These are phyloP conservation scores for Bucco capensis DNA, from an alignment of 2,113 vertebrate genomes.

Conservation along the genomic window DNA sequence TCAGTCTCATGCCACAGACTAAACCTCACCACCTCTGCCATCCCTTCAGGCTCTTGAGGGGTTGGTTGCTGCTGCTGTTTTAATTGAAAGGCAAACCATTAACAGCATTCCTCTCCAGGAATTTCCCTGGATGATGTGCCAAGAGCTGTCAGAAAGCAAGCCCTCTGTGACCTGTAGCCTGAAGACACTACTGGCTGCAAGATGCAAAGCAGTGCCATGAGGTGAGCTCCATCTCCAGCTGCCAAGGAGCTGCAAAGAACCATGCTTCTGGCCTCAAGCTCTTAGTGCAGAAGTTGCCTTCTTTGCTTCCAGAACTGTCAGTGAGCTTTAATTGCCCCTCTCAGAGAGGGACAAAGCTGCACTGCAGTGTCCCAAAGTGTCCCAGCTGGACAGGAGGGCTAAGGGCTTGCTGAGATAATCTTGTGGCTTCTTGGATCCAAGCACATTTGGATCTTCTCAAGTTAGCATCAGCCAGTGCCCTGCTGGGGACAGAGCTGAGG, in stretches of 20 bases:
- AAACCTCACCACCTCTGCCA: not conserved
- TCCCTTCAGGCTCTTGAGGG: not conserved
- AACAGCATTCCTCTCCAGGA: not conserved
- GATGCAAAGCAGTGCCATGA: not conserved
- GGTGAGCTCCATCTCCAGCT: not conserved
- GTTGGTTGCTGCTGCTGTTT: not conserved
- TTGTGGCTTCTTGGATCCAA: too few species aligned
- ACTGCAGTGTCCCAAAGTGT: not conserved
- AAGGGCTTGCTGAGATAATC: too few species aligned
- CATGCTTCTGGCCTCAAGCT: constrained; percentile 7
- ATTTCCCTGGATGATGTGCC: not conserved
- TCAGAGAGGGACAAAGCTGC: not conserved
- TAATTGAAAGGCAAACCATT: not conserved
- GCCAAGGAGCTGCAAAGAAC: constrained; percentile 45
- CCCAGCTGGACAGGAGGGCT: not conserved
- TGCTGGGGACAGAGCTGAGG: too few species aligned
- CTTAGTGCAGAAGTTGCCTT: not conserved
- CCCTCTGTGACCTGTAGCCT: not conserved
- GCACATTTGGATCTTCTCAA: too few species aligned
- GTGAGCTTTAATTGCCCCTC: not conserved
- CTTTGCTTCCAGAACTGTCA: not conserved
- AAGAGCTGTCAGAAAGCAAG: constrained; percentile 5
- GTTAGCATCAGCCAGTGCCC: too few species aligned
- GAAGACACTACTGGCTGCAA: not conserved
- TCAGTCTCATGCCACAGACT: not conserved